These are phyloP conservation scores for Cydia splendana DNA, from an alignment of 1,140 invertebrate species.

Conservation along the genomic window DNA sequence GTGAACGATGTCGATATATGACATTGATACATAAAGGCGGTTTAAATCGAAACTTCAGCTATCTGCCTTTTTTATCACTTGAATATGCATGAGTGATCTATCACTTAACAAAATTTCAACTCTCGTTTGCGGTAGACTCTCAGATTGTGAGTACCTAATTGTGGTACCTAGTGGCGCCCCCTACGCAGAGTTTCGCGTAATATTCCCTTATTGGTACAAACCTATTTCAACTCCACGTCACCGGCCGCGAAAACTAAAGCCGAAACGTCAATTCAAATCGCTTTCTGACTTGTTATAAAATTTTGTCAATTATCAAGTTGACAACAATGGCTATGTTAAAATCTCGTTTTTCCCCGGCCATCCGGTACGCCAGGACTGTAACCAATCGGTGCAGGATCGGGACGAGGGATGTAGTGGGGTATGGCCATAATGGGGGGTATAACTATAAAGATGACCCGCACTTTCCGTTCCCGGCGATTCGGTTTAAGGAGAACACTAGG, in stretches of 20 bases:
- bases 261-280: not conserved
- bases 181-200: too few species aligned
- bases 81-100: too few species aligned
- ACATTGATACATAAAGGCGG: too few species aligned
- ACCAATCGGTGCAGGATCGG: conserved; percentile 79
- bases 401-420: conserved; percentile 93
- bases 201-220: too few species aligned
- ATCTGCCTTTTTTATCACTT: too few species aligned
- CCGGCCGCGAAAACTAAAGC: not conserved
- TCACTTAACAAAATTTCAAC: too few species aligned
- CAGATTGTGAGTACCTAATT: too few species aligned
- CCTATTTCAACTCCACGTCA: not conserved
- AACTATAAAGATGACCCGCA: conserved; percentile 87
- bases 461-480: conserved; percentile 91
- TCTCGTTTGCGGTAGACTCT: too few species aligned
- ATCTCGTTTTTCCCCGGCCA: not conserved
- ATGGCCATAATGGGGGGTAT: conserved; percentile 87
- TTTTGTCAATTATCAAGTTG: not conserved
- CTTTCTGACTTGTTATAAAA: not conserved
- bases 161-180: too few species aligned
- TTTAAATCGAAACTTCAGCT: too few species aligned
- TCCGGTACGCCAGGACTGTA: not conserved
- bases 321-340: conserved; percentile 6
- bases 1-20: too few species aligned
- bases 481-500: conserved; percentile 84